A percentile compares a stretch with the other conserved stretches of the same genome.
Conservation (phyloP, 2,797 vertebrate genomes). For the Phrynocephalus guinanensis region DNA sequence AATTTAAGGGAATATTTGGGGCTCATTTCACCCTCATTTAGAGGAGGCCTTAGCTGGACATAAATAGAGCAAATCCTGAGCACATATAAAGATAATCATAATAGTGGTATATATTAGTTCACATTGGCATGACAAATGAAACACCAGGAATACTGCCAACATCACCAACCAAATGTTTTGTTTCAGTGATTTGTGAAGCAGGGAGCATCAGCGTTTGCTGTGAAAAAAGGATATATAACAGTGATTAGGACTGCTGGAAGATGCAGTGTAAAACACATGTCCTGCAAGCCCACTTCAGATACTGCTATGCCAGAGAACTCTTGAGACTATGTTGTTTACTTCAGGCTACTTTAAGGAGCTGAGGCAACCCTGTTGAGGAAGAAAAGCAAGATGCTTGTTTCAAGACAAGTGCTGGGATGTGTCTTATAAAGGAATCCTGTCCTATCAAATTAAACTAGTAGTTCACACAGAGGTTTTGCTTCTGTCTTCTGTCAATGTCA, state of each 20-base stretch:
- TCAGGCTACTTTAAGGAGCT: conserved; percentile 57
- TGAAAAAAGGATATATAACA: conserved; percentile 54
- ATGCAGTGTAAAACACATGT: conserved; percentile 60
- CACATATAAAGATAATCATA: conserved; percentile 17
- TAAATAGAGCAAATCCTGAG: conserved; percentile 29
- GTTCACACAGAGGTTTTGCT: conserved; percentile 40
- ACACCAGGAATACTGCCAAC: conserved; percentile 49
- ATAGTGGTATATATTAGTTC: conserved; percentile 5
- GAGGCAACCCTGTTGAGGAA: conserved; percentile 50
- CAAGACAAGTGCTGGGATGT: conserved; percentile 54
- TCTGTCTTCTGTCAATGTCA: conserved; percentile 33
- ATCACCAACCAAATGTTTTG: conserved; percentile 50
- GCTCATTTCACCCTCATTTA: conserved; percentile 12
- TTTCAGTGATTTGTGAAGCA: conserved; percentile 48
- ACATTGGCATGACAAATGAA: conserved; percentile 40
- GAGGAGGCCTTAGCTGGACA: conserved; percentile 1
- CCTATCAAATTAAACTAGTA: conserved; percentile 51
- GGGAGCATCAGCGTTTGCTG: conserved; percentile 47
- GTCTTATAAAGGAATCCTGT: conserved; percentile 48
- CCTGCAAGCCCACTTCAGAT: conserved; percentile 67
- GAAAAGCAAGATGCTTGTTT: conserved; percentile 51
- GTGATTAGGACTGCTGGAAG: conserved; percentile 64
- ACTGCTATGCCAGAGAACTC: conserved; percentile 42
- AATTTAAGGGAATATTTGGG: neutral
- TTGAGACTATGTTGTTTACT: conserved; percentile 50